Evolutionary conservation across 2,113 vertebrate species (phyloP), one percentile per base, ranked within the genome.

Genomic region (Semnornis frantzii): DNA sequence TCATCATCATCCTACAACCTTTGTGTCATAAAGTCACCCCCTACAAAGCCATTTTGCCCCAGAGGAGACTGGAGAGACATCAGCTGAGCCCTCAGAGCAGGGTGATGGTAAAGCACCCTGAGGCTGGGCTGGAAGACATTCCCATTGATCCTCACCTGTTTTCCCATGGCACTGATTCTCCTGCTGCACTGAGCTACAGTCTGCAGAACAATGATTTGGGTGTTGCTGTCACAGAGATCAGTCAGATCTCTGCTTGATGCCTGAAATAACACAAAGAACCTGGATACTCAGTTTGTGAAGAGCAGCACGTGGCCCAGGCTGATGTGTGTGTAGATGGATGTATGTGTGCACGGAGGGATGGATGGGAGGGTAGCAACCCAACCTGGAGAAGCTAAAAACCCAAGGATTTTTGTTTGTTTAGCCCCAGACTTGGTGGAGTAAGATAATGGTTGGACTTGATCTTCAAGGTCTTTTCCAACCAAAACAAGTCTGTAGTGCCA

Each of bases 31-130:
- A 71, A 55, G 60, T 44, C 60, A 24, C 33, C 60, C 77, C 23
- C 52, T 57, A 24, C 42, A 52, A 59, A 70, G 34, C 21, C 15
- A 5, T 21, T 42, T 87, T 44, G 54, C 86, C 78, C 58, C n/a
- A 62, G 50, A 65, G 75, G 33, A 24, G 13, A 20, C 72, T 44
- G 48, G 20, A 30, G 48, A 74, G 50, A 19, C 39, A 20, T 46
- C 37, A 8, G 62, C 70, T 39, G 84, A 82, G 59, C 23, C 4
- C 42, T 55, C 64, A 12, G 57, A 60, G 21, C 34, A 39, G 34
- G 18, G 23, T 18, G 27, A 0, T 12, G 28, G 6, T 33, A 24
- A 15, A 21, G 13, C 14, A 44, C 4, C 0, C 63, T 28, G 34
- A 10, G 84, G 44, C 39, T 69, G 39, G 71, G 37, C 69, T 92